Percentiles rank a stretch among this genome's conserved stretches.
Evolutionary conservation across 2,113 vertebrate genomes (phyloP).

Genomic region (Bos indicus): DNA sequence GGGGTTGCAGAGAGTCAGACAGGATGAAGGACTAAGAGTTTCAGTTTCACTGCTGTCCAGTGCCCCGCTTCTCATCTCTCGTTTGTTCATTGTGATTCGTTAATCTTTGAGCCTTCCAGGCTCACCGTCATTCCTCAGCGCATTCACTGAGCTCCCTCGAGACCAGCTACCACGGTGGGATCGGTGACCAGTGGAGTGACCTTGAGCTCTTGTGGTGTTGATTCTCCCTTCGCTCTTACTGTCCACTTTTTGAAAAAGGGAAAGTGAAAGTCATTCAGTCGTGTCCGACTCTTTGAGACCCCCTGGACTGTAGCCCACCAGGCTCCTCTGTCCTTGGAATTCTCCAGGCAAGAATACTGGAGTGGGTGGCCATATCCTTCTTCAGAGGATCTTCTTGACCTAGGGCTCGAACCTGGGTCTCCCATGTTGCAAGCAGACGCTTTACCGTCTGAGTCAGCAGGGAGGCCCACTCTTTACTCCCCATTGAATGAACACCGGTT

Average conservation of each 20-base stretch:
- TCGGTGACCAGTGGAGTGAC: neutral
- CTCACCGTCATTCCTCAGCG: rapidly evolving
- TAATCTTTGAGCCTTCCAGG: too few relatives aligned
- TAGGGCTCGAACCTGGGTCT: neutral
- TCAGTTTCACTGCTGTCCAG: rapidly evolving
- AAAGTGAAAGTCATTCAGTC: neutral
- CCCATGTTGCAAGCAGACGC: neutral
- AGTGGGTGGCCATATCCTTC: neutral
- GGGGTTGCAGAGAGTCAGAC: neutral
- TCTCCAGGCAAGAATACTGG: neutral
- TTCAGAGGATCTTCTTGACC: neutral
- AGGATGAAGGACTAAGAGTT: neutral
- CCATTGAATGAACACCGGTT: rapidly evolving
- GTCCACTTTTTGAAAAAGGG: neutral
- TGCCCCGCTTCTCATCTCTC: rapidly evolving
- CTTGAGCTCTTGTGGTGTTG: rapidly evolving
- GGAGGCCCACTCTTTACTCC: neutral
- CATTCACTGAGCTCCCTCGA: neutral
- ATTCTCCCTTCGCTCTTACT: neutral
- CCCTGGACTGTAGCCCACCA: neutral
- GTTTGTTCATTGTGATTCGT: rapidly evolving
- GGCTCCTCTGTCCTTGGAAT: neutral
- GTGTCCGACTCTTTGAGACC: neutral
- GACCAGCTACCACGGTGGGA: neutral
- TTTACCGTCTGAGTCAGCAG: neutral